Conservation (phyloP, 2,113 vertebrate species). For the Uria aalge region DNA sequence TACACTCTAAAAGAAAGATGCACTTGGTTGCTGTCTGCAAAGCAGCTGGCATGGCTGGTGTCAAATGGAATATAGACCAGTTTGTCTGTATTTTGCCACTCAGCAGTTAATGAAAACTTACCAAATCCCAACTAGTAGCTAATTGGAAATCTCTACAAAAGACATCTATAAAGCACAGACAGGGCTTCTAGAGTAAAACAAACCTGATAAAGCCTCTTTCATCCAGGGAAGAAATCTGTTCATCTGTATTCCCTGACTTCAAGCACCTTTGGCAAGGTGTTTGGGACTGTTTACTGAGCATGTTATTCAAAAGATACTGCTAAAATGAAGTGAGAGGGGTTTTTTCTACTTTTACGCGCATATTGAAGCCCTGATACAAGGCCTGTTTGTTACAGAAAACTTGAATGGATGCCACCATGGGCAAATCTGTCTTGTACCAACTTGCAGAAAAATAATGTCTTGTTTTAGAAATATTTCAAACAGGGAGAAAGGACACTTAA, state of each 20-base stretch:
- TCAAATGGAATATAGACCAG: not conserved
- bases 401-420: not conserved
- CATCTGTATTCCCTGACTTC: not conserved
- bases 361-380: not conserved
- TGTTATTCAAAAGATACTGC: not conserved
- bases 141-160: not conserved
- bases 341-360: not conserved
- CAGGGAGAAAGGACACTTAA: not conserved
- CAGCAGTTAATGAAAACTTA: not conserved
- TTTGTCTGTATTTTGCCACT: not conserved
- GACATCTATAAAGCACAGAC: not conserved
- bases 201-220: not conserved
- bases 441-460: not conserved
- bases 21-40: not conserved
- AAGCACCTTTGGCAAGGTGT: not conserved
- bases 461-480: not conserved
- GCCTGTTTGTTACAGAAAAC: not conserved
- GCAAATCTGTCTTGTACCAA: not conserved
- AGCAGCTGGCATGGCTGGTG: not conserved
- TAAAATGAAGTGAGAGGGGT: not conserved
- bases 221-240: not conserved
- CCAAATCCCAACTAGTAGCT: not conserved
- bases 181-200: not conserved
- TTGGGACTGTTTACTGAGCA: not conserved
- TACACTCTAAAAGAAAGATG: not conserved